These are phyloP conservation scores for Acrocephalus scirpaceus DNA, from an alignment of 2,797 vertebrate species.

Conservation along the genomic window DNA sequence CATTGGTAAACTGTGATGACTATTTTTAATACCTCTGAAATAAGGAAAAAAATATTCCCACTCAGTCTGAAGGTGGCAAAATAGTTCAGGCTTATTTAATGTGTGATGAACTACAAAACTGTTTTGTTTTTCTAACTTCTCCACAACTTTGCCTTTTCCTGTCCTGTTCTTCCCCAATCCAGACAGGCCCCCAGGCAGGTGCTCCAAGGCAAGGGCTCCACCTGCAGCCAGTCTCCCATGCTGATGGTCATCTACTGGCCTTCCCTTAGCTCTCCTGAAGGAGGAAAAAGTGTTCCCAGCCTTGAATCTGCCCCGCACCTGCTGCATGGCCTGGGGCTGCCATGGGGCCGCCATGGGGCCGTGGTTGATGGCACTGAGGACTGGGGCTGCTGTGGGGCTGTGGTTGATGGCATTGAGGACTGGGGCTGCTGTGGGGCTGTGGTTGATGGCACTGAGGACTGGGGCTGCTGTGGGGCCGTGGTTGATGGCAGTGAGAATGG, in stretches of 20 bases:
- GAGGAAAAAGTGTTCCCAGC: background rate
- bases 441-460: background rate
- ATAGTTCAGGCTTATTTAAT: constrained; percentile 26
- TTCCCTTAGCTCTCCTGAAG: background rate
- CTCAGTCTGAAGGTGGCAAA: constrained; percentile 22
- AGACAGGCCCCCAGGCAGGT: background rate
- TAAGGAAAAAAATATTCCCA: constrained; percentile 31
- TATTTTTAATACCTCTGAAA: constrained; percentile 52
- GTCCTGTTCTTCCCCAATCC: background rate
- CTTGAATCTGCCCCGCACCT: background rate
- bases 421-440: background rate
- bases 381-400: background rate
- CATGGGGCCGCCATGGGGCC: accelerated
- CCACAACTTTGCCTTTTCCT: background rate
- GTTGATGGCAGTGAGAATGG: background rate
- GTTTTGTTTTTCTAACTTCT: background rate
- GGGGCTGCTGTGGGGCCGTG: accelerated
- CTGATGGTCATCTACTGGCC: background rate
- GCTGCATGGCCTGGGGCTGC: background rate
- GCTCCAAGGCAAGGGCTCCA: background rate
- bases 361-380: background rate
- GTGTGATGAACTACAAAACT: background rate
- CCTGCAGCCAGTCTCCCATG: background rate
- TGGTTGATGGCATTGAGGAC: background rate
- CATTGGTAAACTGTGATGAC: background rate